Evolutionary conservation across 2,797 vertebrate genomes (phyloP).

Genomic region (Fistularia commersonii): DNA sequence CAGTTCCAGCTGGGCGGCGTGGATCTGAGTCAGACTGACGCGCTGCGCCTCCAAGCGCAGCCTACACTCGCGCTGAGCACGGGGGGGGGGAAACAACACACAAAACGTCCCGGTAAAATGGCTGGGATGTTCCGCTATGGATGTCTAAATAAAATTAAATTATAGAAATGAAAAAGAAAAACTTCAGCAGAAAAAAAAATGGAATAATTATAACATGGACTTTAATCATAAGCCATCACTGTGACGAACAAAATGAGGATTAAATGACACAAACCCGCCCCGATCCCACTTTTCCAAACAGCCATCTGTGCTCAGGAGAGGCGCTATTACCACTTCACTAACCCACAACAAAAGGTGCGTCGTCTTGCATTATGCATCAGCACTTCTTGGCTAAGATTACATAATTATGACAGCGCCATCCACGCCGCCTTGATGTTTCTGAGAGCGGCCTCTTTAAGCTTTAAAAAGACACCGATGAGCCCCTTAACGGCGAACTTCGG

Average conservation of each 20-base stretch:
- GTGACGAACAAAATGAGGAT: too few relatives aligned
- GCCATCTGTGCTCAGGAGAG: slow-evolving; percentile 37
- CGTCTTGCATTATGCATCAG: slow-evolving; percentile 45
- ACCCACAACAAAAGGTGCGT: slow-evolving; percentile 39
- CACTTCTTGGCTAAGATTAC: slow-evolving; percentile 20
- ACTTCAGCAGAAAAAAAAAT: too few relatives aligned
- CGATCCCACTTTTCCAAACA: slow-evolving; percentile 13
- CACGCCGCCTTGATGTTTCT: slow-evolving; percentile 36
- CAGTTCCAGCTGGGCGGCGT: slow-evolving; percentile 88
- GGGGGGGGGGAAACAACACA: slow-evolving; percentile 6
- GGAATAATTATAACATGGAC: too few relatives aligned
- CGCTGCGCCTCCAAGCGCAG: slow-evolving; percentile 92
- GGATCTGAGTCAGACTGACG: slow-evolving; percentile 90
- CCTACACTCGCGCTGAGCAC: slow-evolving; percentile 80
- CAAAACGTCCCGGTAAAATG: background rate
- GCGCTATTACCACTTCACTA: slow-evolving; percentile 43
- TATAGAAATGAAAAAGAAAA: too few relatives aligned
- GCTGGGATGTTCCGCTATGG: too few relatives aligned
- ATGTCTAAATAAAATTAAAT: too few relatives aligned
- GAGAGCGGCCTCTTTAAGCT: slow-evolving; percentile 11
- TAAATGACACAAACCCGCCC: too few relatives aligned
- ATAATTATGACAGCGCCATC: slow-evolving; percentile 27
- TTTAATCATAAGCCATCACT: too few relatives aligned
- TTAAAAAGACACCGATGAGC: too few relatives aligned
- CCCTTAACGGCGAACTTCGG: too few relatives aligned